phyloP scores from a whole-genome alignment of 2,113 vertebrate genomes.

The Elephas maximus region DNA sequence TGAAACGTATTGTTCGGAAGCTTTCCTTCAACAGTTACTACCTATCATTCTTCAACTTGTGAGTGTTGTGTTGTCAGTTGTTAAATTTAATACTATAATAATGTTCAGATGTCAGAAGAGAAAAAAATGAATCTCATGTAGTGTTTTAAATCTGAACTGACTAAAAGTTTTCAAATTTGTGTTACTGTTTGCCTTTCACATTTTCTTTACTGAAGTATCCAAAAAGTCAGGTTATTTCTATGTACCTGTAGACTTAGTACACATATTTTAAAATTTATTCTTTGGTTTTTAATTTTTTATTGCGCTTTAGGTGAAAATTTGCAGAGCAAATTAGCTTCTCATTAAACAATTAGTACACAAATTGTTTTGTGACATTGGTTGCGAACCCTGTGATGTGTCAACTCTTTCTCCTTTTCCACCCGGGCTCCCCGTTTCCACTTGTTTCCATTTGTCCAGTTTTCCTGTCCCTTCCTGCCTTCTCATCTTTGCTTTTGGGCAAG shows the following conservation, averaged over 20 bases:
- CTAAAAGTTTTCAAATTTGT: neutral
- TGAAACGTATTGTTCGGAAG: constrained; percentile 76
- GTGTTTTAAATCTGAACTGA: constrained; percentile 40
- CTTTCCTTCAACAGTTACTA: constrained; percentile 85
- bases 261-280: neutral
- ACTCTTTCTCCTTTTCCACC: too few species aligned
- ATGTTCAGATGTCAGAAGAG: constrained; percentile 68
- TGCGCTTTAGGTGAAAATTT: too few species aligned
- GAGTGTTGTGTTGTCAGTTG: constrained; percentile 78
- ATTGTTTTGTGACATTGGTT: too few species aligned
- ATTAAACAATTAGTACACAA: too few species aligned
- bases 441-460: too few species aligned
- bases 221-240: neutral
- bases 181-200: neutral
- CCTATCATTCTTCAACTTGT: constrained; percentile 79
- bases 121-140: constrained; percentile 28
- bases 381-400: too few species aligned
- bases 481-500: too few species aligned
- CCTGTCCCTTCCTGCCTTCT: too few species aligned
- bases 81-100: constrained; percentile 80
- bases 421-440: too few species aligned
- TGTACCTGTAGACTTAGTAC: neutral
- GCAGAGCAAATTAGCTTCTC: too few species aligned
- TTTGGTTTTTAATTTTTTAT: too few species aligned
- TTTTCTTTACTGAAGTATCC: neutral